Conservation (phyloP, 2,888 invertebrate genomes). For the Diarsia brunnea region DNA sequence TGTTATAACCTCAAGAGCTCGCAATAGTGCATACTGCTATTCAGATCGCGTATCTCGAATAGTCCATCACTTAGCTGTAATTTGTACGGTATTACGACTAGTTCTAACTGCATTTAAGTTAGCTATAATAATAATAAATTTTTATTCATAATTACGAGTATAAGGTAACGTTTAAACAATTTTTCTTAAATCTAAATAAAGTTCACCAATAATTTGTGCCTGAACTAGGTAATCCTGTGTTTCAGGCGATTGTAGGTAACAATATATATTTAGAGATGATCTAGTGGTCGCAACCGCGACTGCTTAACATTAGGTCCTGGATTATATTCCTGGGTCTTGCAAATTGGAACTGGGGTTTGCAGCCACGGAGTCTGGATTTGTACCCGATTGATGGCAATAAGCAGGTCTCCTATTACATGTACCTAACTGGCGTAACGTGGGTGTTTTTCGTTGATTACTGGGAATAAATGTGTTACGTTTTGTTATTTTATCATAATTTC, state of each 20-base stretch:
- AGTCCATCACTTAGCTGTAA: slow-evolving; percentile 29
- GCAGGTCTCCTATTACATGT: neutral
- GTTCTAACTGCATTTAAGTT: neutral
- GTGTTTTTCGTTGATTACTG: neutral
- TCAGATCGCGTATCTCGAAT: slow-evolving; percentile 28
- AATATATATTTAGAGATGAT: no score
- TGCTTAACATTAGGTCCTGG: neutral
- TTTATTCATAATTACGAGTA: no score
- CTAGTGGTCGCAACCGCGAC: neutral
- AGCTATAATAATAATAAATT: no score
- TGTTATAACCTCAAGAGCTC: slow-evolving; percentile 35
- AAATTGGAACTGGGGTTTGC: no score
- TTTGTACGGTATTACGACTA: slow-evolving; percentile 4
- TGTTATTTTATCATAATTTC: no score
- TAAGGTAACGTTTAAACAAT: no score
- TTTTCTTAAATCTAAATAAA: no score
- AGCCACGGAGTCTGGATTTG: no score
- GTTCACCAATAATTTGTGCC: no score
- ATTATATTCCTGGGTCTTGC: neutral
- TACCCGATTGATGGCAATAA: neutral
- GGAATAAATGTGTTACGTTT: no score
- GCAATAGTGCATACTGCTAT: slow-evolving; percentile 52
- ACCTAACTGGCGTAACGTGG: neutral
- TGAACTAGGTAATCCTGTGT: no score
- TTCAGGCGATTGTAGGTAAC: no score